Evolutionary conservation across 2,797 vertebrate genomes (phyloP).

Genomic region (Spinus pinus): DNA sequence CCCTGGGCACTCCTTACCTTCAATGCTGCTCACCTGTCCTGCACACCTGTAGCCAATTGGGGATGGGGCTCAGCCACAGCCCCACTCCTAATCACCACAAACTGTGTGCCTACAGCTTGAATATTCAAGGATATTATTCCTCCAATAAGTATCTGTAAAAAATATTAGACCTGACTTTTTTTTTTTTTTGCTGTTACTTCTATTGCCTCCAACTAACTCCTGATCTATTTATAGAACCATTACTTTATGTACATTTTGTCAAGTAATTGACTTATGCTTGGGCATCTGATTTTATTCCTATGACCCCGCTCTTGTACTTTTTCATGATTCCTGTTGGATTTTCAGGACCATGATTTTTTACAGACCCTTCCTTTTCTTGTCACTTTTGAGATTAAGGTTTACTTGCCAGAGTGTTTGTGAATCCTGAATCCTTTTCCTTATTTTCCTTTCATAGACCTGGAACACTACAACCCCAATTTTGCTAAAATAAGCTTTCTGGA

Average conservation of each 20-base stretch:
- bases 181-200: neutral
- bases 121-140: neutral
- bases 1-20: neutral
- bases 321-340: neutral
- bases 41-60: neutral
- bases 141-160: neutral
- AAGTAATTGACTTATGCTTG: neutral
- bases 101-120: neutral
- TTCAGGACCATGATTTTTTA: neutral
- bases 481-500: neutral
- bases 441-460: neutral
- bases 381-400: neutral
- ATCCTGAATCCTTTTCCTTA: neutral
- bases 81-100: neutral
- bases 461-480: neutral
- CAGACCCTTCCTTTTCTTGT: neutral
- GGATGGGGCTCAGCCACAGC: accelerated
- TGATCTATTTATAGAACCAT: neutral
- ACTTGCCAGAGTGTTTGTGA: neutral
- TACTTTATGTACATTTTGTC: neutral
- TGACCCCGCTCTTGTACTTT: neutral
- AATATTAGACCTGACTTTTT: neutral
- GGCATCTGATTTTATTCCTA: neutral
- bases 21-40: neutral
- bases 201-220: neutral